Evolutionary conservation across 2,888 invertebrate species (phyloP), one percentile per base, ranked within the genome.

Genomic region (Allacma fusca): DNA sequence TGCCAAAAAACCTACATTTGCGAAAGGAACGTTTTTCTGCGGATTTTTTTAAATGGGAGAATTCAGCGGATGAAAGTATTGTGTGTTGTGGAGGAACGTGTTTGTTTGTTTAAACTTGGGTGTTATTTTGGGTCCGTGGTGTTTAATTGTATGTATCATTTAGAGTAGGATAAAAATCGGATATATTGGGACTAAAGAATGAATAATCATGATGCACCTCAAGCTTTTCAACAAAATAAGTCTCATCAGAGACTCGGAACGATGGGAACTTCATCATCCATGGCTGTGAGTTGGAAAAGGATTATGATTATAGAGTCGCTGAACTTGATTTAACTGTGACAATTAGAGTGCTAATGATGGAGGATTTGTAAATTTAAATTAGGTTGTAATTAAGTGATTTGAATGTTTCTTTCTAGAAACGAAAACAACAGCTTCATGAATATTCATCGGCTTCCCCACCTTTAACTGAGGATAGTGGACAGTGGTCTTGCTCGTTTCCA

Each of bases 391-490:
- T 70, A 24, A 43, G 19, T 29, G 68, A 23, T 26, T 67, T 13
- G 19, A n/a, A n/a, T n/a, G n/a, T 67, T 65, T 26, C 4, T 19
- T 64, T 64, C 1, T 28, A 74, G 74, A 74, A 62, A 64, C 62
- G 74, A 34, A 74, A 62, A 74, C 29, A 62, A n/a, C 59, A 64
- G 26, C 29, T 26, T 19, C 57, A 74, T 43, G 62, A 74, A 40
- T 59, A 62, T 59, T 64, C 74, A 40, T 74, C 74, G 1, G 40
- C 80, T 34, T 82, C 82, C 26, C 82, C 82, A 65, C 80, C 82
- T 16, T 67, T 82, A 28, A 82, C 82, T 16, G 76, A 81, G 44
- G 83, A 83, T 69, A 83, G 83, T 76, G 83, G 83, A 43, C 80
- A 81, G n/a, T 81, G 80, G 23, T 81, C 81, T 21, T 79, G 80